Base-by-base conservation (phyloP, 2,888 invertebrate species). In the Apotomis turbidana region DNA sequence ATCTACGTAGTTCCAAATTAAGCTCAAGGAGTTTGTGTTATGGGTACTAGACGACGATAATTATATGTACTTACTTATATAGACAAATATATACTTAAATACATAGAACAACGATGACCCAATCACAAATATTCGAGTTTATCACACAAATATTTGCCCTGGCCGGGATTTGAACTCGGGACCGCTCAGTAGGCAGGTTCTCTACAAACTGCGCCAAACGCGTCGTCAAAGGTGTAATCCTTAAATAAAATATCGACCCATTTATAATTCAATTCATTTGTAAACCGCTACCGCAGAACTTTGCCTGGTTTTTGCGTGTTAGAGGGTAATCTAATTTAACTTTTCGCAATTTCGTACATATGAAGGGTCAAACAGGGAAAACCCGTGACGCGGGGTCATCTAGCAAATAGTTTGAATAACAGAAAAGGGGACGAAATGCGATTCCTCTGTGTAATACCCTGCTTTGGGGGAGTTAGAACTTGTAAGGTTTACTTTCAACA, bases 341-440 rank as follows among this genome's bases (percentile, higher is more conserved):
- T 62, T 71, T 71, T 57, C 57, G 61, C 44, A 52, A 68, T 68
- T 52, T 36, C 27, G 27, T 2, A 10, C 51, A 27, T 46, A 55
- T 41, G 51, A 15, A 51, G 51, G 64, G 55, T 62, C 61, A 64
- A 44, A 64, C 41, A 12, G 67, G 66, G 79, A 85, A 86, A 85
- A 82, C 86, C 85, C 87, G 83, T 85, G 87, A 86, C 88, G 81
- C 84, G 80, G 79, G 83, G 80, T 85, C 83, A 80, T 87, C 27
- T 61, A 36, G 46, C 55, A 86, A 86, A 87, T 82, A 76, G 60
- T 27, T 36, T 9, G 60, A 55, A 61, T 60, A 68, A 36, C 57
- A 60, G 57, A 66, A 62, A 55, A 51, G 51, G 51, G 52, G 38
- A n/a, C n/a, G 13, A 12, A 68, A 49, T 10, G 49, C 9, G 49